Evolutionary conservation across 2,113 vertebrate species (phyloP), one percentile per base, ranked within the genome.

Genomic region (Gymnobelideus leadbeateri): DNA sequence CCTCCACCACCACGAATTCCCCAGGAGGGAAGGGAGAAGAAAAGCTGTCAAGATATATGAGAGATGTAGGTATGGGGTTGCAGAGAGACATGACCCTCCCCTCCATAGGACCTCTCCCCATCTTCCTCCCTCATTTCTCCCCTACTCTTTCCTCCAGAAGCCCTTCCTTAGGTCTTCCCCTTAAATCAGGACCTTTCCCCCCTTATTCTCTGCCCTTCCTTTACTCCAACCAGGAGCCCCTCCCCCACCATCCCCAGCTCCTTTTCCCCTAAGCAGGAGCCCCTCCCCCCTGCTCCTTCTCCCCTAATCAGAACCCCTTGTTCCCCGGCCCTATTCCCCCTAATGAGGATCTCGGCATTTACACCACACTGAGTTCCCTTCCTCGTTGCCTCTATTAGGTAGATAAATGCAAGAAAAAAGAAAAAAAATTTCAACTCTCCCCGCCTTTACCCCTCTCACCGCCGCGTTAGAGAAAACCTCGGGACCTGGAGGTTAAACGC

Each of bases 391-490:
- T 84, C 68, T 19, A 9, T 23, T 0, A 50, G 95, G 19, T 14
- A 14, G 46, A 43, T 25, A 54, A 55, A 55, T 19, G 16, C n/a
- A 14, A 26, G 25, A 47, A 4, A 1, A 24, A 37, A n/a, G 68
- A 3, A 3, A 12, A 50, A 46, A n/a, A n/a, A n/a, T 21, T 68
- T 0, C 2, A 46, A 31, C 8, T 24, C 6, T 12, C 54, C 54
- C 10, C 26, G 2, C 51, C 96, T 21, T 95, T 84, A 98, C 95
- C 97, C 91, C 95, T 91, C 91, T 53, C 53, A 89, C 91, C 7
- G 37, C 95, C 92, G 57, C 0, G 95, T n/a, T 94, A 68, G 89
- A 50, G 25, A 93, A 91, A 47, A 92, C 89, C n/a, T 89, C 25
- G 0, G 46, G 53, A 24, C 93, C 46, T 51, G 0, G 84, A 0